phyloP scores from a whole-genome alignment of 2,113 vertebrate genomes.

The Oryzias melastigma region DNA sequence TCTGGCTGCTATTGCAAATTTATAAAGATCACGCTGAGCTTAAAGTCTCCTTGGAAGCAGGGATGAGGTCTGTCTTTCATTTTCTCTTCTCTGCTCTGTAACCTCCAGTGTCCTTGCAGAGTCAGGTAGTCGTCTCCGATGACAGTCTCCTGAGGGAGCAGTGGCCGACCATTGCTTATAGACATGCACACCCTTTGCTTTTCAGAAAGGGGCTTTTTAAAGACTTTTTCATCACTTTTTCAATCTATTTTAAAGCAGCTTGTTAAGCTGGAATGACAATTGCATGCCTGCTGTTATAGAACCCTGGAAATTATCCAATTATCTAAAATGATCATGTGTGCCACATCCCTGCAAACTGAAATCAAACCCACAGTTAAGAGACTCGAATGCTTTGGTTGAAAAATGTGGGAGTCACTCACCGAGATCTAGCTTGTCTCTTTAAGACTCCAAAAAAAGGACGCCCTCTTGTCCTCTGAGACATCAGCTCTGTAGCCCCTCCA shows the following conservation, averaged over 20 bases:
- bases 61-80: constrained; percentile 27
- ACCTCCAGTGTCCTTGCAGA: constrained; percentile 60
- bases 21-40: background rate
- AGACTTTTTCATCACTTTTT: constrained; percentile 8
- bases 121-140: constrained; percentile 67
- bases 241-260: constrained; percentile 9
- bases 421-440: constrained; percentile 71
- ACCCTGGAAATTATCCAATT: background rate
- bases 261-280: constrained; percentile 8
- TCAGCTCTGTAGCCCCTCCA: constrained; percentile 64
- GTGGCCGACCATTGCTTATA: constrained; percentile 46
- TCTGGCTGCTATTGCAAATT: background rate
- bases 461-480: constrained; percentile 60
- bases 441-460: constrained; percentile 69
- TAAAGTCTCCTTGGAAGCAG: constrained; percentile 4
- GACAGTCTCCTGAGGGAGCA: constrained; percentile 51
- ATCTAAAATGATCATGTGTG: no score
- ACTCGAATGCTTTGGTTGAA: constrained; percentile 13
- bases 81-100: constrained; percentile 22
- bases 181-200: constrained; percentile 31
- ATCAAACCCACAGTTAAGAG: background rate
- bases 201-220: constrained; percentile 4
- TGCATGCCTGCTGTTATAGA: background rate
- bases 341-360: no score
- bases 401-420: constrained; percentile 65